phyloP scores from a whole-genome alignment of 2,797 vertebrate genomes.

The Enoplosus armatus region DNA sequence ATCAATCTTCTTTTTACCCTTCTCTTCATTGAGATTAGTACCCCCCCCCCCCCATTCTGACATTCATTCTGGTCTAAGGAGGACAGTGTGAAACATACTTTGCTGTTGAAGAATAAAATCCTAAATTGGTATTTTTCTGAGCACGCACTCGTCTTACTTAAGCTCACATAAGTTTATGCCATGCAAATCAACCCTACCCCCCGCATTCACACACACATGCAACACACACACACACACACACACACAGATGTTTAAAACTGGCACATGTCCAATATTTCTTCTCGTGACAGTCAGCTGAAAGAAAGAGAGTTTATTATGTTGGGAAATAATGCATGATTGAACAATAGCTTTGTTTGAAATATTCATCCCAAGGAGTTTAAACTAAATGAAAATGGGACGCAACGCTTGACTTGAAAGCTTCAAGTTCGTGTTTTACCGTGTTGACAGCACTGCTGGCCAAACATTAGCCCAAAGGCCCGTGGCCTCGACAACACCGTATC shows the following conservation, averaged over 20 bases:
- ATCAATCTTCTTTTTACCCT: constrained; percentile 89
- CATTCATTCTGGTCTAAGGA: constrained; percentile 60
- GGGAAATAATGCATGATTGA: constrained; percentile 15
- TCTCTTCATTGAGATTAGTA: constrained; percentile 82
- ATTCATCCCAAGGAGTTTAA: neutral
- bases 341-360: constrained; percentile 13
- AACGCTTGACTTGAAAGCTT: constrained; percentile 1
- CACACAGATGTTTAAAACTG: neutral
- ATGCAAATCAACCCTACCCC: constrained; percentile 21
- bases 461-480: constrained; percentile 42
- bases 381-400: neutral
- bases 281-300: constrained; percentile 26
- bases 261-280: constrained; percentile 7
- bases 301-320: constrained; percentile 14
- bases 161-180: constrained; percentile 31
- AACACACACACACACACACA: neutral
- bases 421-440: neutral
- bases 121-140: constrained; percentile 59
- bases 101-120: constrained; percentile 58
- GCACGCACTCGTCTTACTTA: constrained; percentile 13
- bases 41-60: constrained; percentile 60
- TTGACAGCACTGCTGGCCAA: constrained; percentile 36
- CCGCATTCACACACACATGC: neutral
- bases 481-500: constrained; percentile 50
- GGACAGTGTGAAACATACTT: constrained; percentile 53